Conservation (phyloP, 1,140 invertebrate genomes). For the Anastatus disparis region DNA sequence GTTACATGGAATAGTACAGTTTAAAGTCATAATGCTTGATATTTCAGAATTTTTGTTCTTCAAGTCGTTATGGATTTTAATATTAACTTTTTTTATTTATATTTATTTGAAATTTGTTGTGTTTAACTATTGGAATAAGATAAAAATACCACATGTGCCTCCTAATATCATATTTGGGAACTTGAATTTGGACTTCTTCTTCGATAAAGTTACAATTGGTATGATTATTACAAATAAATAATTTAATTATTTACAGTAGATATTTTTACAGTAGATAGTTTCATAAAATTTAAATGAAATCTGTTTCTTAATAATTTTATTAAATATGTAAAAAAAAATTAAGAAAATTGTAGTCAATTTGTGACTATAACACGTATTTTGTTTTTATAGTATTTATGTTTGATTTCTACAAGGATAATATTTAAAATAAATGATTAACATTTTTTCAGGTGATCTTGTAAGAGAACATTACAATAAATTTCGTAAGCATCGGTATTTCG, state of each 20-base stretch:
- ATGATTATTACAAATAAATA: neutral
- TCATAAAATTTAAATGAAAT: neutral
- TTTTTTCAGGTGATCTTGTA: neutral
- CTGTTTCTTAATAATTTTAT: neutral
- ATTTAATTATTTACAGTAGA: neutral
- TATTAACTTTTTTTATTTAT: conserved; percentile 1
- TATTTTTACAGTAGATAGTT: neutral
- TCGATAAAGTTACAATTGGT: conserved; percentile 27
- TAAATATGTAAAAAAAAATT: neutral
- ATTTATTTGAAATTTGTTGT: conserved; percentile 19
- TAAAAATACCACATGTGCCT: conserved; percentile 8
- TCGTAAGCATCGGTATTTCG: conserved; percentile 16
- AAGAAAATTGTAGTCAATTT: too few relatives aligned
- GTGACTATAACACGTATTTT: too few relatives aligned
- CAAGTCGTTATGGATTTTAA: neutral
- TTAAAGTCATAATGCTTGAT: neutral
- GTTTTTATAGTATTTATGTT: neutral
- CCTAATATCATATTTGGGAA: conserved; percentile 15
- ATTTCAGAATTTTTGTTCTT: neutral
- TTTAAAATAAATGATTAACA: neutral
- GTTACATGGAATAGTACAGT: neutral
- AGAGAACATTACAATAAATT: conserved; percentile 26
- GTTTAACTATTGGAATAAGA: conserved; percentile 32
- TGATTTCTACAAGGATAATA: conserved; percentile 1
- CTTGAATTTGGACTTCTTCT: neutral